Evolutionary conservation across 2,888 invertebrate genomes (phyloP), one percentile per base, ranked within the genome.

Genomic region (Clistopyga incitator): DNA sequence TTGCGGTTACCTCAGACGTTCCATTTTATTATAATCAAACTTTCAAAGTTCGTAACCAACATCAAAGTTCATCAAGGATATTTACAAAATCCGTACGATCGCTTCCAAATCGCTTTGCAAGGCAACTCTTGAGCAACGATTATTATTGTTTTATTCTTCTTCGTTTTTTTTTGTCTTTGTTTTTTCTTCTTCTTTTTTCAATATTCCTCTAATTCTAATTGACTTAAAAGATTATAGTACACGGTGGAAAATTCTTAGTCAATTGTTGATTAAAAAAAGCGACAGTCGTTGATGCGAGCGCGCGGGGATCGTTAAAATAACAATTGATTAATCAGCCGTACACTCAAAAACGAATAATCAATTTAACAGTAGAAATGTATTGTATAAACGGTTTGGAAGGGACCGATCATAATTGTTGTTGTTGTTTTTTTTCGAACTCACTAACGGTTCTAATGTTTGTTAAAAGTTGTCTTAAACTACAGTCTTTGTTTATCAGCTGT

Each of bases 401-500:
- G 88, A 88, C 86, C 89, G 87, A 87, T 86, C 81, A 84, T 86
- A 87, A 77, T 83, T 78, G 81, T 86, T 38, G 6, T 38, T 38
- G 6, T 10, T 38, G n/a, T 38, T 38, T 38, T 8, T 38, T 86
- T 86, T 68, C 85, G 80, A 87, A 86, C 84, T 85, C 75, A 81
- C 86, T 84, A 89, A 89, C 89, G 89, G 89, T 90, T 88, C 88
- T 89, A 88, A 88, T 90, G 88, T 90, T 90, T 90, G 90, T 91
- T 91, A 90, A 91, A 90, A 91, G 90, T 90, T 90, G 90, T 89
- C 90, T 92, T 90, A 92, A 91, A 90, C 92, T 92, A 91, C 90
- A 92, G 90, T 90, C 90, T 90, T 89, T 90, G 88, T 91, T 89
- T 89, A 90, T 89, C 87, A 85, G 87, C 85, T 88, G 88, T 88